Evolutionary conservation across 2,888 invertebrate species (phyloP).

Genomic region (Zaprionus bogoriensis): DNA sequence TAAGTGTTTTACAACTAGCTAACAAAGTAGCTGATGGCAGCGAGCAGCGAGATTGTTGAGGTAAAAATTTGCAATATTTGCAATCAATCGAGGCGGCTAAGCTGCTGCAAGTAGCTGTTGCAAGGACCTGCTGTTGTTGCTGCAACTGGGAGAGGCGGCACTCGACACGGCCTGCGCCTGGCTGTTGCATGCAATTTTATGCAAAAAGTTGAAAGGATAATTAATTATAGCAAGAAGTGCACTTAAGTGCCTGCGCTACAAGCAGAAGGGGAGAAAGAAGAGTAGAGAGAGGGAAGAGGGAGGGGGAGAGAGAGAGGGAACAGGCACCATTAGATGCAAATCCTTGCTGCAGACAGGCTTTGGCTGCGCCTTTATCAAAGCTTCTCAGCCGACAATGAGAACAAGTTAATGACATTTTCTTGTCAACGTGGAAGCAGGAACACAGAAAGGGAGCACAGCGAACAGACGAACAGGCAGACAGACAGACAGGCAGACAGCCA

Average conservation of each 20-base stretch:
- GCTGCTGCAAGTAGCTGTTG: slow-evolving; percentile 21
- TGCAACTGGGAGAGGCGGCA: slow-evolving; percentile 5
- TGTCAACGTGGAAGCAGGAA: slow-evolving; percentile 46
- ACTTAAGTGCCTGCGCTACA: slow-evolving; percentile 75
- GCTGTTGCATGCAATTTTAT: slow-evolving; percentile 75
- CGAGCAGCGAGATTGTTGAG: slow-evolving; percentile 24
- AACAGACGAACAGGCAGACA: background rate
- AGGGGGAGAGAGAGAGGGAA: background rate
- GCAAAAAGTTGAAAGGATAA: slow-evolving; percentile 77
- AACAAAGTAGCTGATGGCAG: slow-evolving; percentile 48
- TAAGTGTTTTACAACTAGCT: slow-evolving; percentile 26
- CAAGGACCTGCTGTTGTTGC: slow-evolving; percentile 25
- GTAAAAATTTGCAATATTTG: slow-evolving; percentile 71
- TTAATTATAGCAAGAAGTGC: slow-evolving; percentile 80
- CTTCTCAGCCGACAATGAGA: slow-evolving; percentile 72
- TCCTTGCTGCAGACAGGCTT: slow-evolving; percentile 62
- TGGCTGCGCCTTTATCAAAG: slow-evolving; percentile 74
- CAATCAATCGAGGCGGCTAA: slow-evolving; percentile 64
- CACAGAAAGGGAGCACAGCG: background rate
- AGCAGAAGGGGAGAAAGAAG: slow-evolving; percentile 38
- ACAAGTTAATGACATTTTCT: slow-evolving; percentile 78
- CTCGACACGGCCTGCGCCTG: slow-evolving; percentile 37
- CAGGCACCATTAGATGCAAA: slow-evolving; percentile 68
- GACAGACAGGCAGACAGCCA: background rate
- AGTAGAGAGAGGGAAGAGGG: slow-evolving; percentile 6